phyloP scores from a whole-genome alignment of 2,113 vertebrate genomes.

The Crotalus tigris region DNA sequence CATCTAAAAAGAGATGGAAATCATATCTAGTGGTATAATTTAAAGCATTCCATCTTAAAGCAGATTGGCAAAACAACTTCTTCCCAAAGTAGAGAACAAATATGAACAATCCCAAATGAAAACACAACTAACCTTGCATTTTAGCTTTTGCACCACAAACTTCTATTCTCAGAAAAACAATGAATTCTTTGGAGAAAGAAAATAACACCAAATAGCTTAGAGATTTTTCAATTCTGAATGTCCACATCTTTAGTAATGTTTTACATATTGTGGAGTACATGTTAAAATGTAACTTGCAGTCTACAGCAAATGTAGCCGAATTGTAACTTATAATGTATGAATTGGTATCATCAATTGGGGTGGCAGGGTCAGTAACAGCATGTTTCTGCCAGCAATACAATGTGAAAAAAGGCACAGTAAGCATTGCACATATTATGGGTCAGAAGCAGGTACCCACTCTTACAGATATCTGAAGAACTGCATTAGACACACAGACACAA shows the following conservation, averaged over 20 bases:
- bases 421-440: no score
- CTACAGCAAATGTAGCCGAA: not conserved
- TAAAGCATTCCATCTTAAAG: not conserved
- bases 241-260: not conserved
- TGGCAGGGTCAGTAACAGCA: not conserved
- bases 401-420: not conserved
- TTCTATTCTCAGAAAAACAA: not conserved
- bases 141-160: not conserved
- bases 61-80: not conserved
- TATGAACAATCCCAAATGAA: not conserved
- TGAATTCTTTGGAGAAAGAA: not conserved
- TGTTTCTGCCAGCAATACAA: not conserved
- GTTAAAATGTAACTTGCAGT: not conserved
- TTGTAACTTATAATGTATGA: not conserved
- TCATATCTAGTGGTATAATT: not conserved
- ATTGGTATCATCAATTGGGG: not conserved
- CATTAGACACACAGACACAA: not conserved
- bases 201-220: not conserved
- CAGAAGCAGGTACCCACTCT: not conserved
- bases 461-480: not conserved
- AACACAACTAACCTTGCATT: not conserved
- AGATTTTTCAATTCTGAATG: not conserved
- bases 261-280: not conserved
- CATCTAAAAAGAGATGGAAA: not conserved
- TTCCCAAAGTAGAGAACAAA: not conserved